phyloP scores from a whole-genome alignment of 2,797 vertebrate species.

The Lagodon rhomboides region DNA sequence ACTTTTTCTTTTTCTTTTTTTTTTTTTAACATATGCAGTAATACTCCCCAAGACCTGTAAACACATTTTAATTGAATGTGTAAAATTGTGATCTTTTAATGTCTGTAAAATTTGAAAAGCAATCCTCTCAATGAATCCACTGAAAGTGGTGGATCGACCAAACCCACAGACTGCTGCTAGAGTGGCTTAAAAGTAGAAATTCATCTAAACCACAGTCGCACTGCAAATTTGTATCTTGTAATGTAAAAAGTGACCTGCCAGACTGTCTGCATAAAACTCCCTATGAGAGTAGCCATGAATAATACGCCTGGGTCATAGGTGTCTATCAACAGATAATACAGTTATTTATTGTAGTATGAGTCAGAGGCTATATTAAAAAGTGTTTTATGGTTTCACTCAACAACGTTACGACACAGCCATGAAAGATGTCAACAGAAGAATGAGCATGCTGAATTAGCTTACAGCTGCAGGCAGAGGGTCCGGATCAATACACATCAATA shows the following conservation, averaged over 20 bases:
- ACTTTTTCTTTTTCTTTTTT: too few relatives aligned
- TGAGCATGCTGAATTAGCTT: constrained; percentile 61
- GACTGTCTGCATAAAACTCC: not conserved
- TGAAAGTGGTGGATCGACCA: not conserved
- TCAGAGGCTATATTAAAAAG: constrained; percentile 45
- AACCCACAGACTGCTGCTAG: not conserved
- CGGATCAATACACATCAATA: constrained; percentile 79
- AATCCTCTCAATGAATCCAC: not conserved
- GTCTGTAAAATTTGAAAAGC: not conserved
- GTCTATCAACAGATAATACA: constrained; percentile 10
- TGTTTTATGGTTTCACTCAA: constrained; percentile 66
- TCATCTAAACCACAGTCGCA: not conserved
- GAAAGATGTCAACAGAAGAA: constrained; percentile 73
- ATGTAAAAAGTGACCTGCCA: not conserved
- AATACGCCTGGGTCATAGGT: not conserved
- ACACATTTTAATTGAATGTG: too few relatives aligned
- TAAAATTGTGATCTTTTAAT: not conserved
- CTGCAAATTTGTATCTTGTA: not conserved
- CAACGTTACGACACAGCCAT: constrained; percentile 63
- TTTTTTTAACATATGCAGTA: too few relatives aligned
- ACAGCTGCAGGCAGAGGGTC: constrained; percentile 61
- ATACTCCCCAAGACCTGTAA: too few relatives aligned
- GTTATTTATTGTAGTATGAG: constrained; percentile 30
- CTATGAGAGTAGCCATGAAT: not conserved
- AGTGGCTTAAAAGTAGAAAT: not conserved